Percentiles rank a stretch among this genome's conserved stretches.
Conservation (phyloP, 2,113 vertebrate species). For the Fregata magnificens region DNA sequence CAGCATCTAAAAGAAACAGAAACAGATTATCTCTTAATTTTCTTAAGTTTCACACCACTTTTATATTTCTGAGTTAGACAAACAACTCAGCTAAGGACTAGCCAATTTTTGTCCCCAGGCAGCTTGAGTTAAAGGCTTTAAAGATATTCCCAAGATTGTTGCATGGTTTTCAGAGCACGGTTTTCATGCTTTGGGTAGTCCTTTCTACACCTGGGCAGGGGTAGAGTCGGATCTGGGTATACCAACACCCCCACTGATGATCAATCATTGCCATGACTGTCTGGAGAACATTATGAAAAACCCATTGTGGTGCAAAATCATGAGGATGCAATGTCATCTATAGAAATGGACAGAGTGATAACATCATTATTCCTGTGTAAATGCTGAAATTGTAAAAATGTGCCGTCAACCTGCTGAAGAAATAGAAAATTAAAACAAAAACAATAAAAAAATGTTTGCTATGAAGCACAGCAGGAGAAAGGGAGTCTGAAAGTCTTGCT, state of each 20-base stretch:
- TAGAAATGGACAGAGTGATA: background rate
- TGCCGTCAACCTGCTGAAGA: background rate
- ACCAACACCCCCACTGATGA: background rate
- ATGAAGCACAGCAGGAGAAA: background rate
- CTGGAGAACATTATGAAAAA: background rate
- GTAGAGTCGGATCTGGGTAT: background rate
- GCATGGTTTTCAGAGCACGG: background rate
- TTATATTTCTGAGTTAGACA: background rate
- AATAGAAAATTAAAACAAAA: background rate
- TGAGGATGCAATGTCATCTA: background rate
- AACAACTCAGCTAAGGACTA: background rate
- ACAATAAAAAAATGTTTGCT: background rate
- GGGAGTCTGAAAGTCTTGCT: background rate
- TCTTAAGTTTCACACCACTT: background rate
- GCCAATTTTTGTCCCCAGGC: background rate
- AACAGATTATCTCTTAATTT: background rate
- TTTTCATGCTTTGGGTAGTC: background rate
- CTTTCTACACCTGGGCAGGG: background rate
- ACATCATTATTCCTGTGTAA: background rate
- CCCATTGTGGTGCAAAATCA: background rate
- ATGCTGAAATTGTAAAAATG: background rate
- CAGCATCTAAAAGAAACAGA: background rate
- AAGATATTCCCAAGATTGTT: accelerated
- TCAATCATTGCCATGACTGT: background rate
- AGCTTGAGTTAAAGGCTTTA: background rate